Percentiles rank a stretch among this genome's conserved stretches.
phyloP scores from a whole-genome alignment of 2,113 vertebrate species.

The Anser brachyrhynchus region DNA sequence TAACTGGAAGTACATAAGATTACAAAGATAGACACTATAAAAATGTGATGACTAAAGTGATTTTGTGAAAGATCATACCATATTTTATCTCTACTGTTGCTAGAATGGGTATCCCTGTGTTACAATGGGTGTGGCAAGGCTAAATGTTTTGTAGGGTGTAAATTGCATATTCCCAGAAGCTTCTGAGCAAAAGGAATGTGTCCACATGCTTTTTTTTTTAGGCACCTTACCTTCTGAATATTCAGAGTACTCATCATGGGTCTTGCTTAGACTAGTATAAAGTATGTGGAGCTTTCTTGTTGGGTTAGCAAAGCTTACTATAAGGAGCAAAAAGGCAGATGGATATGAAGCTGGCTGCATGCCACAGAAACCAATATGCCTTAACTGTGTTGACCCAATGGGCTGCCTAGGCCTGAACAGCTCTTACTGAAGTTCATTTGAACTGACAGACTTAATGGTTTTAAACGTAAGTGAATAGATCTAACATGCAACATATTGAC shows the following conservation, averaged over 20 bases:
- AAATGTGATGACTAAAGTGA: neutral
- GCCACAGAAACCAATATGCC: neutral
- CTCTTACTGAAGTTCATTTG: neutral
- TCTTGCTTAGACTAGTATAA: neutral
- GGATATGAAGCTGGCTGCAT: neutral
- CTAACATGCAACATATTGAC: neutral
- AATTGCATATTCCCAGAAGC: neutral
- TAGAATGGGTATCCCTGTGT: neutral
- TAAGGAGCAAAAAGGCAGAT: neutral
- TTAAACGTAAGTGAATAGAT: neutral
- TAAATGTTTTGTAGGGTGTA: neutral
- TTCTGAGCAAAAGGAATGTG: neutral
- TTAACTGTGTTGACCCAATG: neutral
- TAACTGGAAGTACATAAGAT: neutral
- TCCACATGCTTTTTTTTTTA: neutral
- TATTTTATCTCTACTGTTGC: neutral
- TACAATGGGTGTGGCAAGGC: neutral
- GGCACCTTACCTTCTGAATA: neutral
- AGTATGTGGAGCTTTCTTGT: neutral
- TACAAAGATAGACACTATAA: neutral
- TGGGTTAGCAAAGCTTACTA: neutral
- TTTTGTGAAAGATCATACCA: neutral
- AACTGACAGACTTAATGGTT: neutral
- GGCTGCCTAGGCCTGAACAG: neutral
- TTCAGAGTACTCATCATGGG: neutral